Base-by-base conservation (phyloP, 2,113 vertebrate genomes). In the Piprites chloris region DNA sequence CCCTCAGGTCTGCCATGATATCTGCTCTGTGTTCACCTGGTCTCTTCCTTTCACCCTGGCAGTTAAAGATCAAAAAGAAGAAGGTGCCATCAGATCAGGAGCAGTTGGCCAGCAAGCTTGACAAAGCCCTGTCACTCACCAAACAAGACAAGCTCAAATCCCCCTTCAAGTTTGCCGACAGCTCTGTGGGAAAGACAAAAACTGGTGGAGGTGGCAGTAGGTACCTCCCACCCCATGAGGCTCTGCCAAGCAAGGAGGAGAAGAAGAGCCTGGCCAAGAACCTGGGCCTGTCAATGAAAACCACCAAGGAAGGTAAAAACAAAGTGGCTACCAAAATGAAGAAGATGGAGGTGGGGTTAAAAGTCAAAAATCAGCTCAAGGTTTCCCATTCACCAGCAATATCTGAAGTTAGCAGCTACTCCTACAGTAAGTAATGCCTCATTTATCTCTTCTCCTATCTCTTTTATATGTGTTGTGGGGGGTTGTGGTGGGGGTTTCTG, bases 371-470 rank as follows among this genome's bases (percentile, higher is more conserved):
- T 97, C 98, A 98, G 96, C 98, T 98, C 98, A 99, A 99, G 97
- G 76, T 97, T 77, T 95, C 98, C 96, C 98, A 98, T 97, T 99
- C 99, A 96, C 98, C 98, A n/a, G 95, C 98, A 95, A 98, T 99
- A 96, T 99, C 99, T 61, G 99, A 99, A 98, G 98, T 99, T 97
- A 99, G 99, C 99, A 99, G 99, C 98, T 99, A 98, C 97, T 99
- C 99, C 39, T 99, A 99, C 97, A 99, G 99, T 99, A 98, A 99
- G 99, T 99, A 92, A 93, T 4, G 2, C 42, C 18, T 81, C 9
- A 8, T 83, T 89, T 78, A 7, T 80, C 9, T 85, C 33, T 79
- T 79, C 26, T 63, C 26, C 8, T 41, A 14, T 63, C 19, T 56
- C 52, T 76, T 41, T 2, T 14, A 0, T 13, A 0, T 85, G 12